Base-by-base conservation (phyloP, 2,797 vertebrate genomes). In the Neosalanx taihuensis region DNA sequence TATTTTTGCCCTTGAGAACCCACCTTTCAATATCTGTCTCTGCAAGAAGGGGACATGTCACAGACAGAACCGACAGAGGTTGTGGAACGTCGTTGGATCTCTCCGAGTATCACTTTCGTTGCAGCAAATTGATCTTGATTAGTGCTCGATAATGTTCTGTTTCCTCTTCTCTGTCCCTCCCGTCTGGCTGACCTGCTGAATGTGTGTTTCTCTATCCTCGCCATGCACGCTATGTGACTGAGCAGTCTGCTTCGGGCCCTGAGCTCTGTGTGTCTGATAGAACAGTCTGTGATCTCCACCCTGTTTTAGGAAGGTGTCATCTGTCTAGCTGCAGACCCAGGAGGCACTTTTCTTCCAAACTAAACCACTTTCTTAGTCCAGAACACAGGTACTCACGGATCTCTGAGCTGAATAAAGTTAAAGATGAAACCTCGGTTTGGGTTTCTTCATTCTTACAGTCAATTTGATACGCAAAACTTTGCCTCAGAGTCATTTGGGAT, bases 71-170 rank as follows among this genome's bases (percentile, higher is more conserved):
- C 64, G 59, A 17, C 18, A 1, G 51, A 37, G 12, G 31, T 61
- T 64, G 13, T 26, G 64, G 46, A 69, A 76, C 60, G 9, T 35
- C 20, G 41, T 46, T 13, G 41, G 41, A 46, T 12, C 41, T 9
- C 41, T 46, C 41, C 3, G 41, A 12, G 29, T 62, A 12, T 60
- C 18, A 31, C 56, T 59, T 13, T 35, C 37, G 12, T 56, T 63
- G 46, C 66, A 69, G 60, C 72, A 56, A 18, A 30, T 17, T n/a
- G 26, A 51, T 51, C 18, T 7, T 59, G 53, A 49, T 60, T 56
- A 18, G 51, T 1, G 17, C 51, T 69, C 13, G 59, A 15, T 31
- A 68, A n/a, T 4, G 3, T 64, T 15, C 23, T 1, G 46, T 64
- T 30, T 26, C 35, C 12, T 7, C 20, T 30, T 6, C 20, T 56